Evolutionary conservation across 2,113 vertebrate genomes (phyloP).

Genomic region (Rhegmatorhina hoffmannsi): DNA sequence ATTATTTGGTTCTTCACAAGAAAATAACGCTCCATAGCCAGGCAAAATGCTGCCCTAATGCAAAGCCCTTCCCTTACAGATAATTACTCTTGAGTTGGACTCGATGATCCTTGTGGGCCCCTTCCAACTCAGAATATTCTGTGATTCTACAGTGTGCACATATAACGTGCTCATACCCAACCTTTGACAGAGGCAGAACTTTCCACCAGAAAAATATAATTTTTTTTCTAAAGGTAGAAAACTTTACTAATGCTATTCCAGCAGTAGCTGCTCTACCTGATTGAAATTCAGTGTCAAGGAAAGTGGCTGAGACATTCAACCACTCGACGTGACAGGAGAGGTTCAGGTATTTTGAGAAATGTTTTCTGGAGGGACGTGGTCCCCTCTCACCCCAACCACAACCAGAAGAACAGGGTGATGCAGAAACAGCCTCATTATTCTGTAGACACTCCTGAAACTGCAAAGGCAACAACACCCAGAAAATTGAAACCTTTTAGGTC

Average conservation of each 20-base stretch:
- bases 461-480: not conserved
- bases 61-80: not conserved
- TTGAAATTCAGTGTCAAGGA: not conserved
- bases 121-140: too few relatives aligned
- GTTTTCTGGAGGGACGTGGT: fast-evolving
- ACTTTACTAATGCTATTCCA: fast-evolving
- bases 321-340: fast-evolving
- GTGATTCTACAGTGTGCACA: too few relatives aligned
- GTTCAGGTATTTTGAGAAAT: not conserved
- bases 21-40: fast-evolving
- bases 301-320: not conserved
- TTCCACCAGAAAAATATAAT: not conserved
- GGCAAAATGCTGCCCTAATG: not conserved
- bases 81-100: not conserved
- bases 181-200: not conserved
- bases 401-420: not conserved
- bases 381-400: not conserved
- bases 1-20: not conserved
- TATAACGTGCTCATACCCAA: fast-evolving
- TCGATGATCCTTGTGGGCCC: too few relatives aligned
- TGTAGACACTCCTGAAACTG: not conserved
- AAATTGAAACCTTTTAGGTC: conserved; percentile 35
- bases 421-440: not conserved
- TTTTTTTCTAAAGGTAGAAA: not conserved
- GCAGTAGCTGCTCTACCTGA: not conserved